Evolutionary conservation across 2,888 invertebrate species (phyloP).

Genomic region (Orthosia cruda): DNA sequence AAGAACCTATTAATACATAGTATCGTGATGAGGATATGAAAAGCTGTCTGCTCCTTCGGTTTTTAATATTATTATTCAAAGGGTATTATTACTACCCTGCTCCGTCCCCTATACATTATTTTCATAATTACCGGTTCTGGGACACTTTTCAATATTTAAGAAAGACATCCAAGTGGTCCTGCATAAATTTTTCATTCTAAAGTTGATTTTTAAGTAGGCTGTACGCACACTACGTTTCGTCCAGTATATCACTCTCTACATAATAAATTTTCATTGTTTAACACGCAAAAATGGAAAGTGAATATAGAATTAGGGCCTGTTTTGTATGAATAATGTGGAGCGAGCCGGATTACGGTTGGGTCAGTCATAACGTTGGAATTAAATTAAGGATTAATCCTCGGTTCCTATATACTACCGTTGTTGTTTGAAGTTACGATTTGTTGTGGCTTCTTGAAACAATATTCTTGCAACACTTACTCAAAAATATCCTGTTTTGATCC

Average conservation of each 20-base stretch:
- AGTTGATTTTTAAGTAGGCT: not conserved
- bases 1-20: not conserved
- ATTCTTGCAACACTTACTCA: no score
- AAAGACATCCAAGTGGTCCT: no score
- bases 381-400: conserved; percentile 67
- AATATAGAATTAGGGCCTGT: conserved; percentile 68
- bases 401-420: conserved; percentile 1
- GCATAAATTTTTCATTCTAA: not conserved
- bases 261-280: conserved; percentile 57
- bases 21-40: not conserved
- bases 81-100: no score
- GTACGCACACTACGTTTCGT: not conserved
- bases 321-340: conserved; percentile 72
- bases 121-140: no score
- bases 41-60: not conserved
- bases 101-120: no score
- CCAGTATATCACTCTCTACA: conserved; percentile 22
- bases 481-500: no score
- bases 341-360: conserved; percentile 58
- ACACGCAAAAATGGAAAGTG: conserved; percentile 70
- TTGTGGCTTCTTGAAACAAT: not conserved
- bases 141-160: no score
- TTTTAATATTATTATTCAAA: no score
- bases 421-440: not conserved
- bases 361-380: conserved; percentile 65